phyloP scores from a whole-genome alignment of 2,797 vertebrate genomes.

The Mus minutoides region DNA sequence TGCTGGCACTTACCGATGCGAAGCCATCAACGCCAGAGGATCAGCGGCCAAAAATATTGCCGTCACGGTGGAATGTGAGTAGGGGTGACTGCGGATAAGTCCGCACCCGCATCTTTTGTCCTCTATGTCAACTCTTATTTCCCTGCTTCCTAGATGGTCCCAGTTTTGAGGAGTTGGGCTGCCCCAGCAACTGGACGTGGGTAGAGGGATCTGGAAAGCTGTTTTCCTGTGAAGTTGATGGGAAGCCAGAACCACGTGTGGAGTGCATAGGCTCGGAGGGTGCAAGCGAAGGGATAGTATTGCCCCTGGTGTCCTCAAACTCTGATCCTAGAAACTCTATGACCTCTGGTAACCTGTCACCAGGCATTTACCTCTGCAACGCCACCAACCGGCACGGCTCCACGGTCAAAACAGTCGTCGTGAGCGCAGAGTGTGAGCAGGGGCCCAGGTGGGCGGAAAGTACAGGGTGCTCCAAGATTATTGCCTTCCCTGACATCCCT shows the following conservation, averaged over 20 bases:
- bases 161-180: conserved; percentile 71
- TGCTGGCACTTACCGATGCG: conserved; percentile 80
- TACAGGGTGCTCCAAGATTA: neutral
- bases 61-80: conserved; percentile 85
- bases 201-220: conserved; percentile 70
- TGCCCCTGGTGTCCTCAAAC: conserved; percentile 60
- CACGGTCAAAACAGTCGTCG: conserved; percentile 74
- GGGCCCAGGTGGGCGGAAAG: conserved; percentile 14
- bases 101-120: neutral
- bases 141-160: conserved; percentile 68
- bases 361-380: conserved; percentile 81
- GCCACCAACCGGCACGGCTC: conserved; percentile 82
- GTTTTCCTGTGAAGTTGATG: conserved; percentile 77
- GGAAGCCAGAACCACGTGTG: conserved; percentile 72
- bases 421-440: conserved; percentile 81
- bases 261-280: conserved; percentile 68
- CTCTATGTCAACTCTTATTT: neutral
- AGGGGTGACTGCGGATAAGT: neutral
- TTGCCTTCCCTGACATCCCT: neutral
- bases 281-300: conserved; percentile 46
- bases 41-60: conserved; percentile 69
- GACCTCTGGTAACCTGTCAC: conserved; percentile 20
- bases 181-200: conserved; percentile 81
- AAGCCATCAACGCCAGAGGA: conserved; percentile 82
- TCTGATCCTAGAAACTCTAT: neutral